Conservation (phyloP, 2,113 vertebrate species). For the Microcebus jonahi region DNA sequence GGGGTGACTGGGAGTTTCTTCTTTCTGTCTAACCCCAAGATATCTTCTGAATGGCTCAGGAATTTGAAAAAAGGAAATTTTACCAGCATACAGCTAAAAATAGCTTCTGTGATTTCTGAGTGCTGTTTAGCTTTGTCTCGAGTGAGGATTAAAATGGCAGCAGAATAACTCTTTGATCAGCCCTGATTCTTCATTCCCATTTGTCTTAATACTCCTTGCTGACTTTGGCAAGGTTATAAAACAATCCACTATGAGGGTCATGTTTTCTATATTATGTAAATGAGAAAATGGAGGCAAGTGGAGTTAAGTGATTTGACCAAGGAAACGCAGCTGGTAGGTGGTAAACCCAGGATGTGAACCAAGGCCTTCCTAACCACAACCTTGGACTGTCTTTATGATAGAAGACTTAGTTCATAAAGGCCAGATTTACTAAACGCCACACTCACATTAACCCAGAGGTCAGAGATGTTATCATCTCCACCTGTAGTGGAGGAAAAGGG, state of each 20-base stretch:
- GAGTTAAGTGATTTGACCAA: conserved; percentile 50
- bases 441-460: background rate
- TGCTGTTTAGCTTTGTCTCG: background rate
- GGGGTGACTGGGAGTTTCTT: background rate
- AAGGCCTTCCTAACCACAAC: background rate
- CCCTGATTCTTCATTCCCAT: background rate
- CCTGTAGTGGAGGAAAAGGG: background rate
- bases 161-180: background rate
- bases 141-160: background rate
- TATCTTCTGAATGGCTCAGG: background rate
- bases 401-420: conserved; percentile 6
- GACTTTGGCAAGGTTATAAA: conserved; percentile 19
- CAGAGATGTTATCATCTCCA: background rate
- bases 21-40: conserved; percentile 20
- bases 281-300: background rate
- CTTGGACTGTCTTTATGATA: background rate
- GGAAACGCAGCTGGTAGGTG: background rate
- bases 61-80: background rate
- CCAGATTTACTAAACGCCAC: background rate
- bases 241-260: background rate
- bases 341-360: conserved; percentile 22
- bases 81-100: background rate
- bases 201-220: background rate
- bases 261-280: background rate
- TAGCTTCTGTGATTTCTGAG: background rate